A percentile compares a stretch with the other conserved stretches of the same genome.
Evolutionary conservation across 2,797 vertebrate species (phyloP).

Genomic region (Lagocephalus sceleratus): DNA sequence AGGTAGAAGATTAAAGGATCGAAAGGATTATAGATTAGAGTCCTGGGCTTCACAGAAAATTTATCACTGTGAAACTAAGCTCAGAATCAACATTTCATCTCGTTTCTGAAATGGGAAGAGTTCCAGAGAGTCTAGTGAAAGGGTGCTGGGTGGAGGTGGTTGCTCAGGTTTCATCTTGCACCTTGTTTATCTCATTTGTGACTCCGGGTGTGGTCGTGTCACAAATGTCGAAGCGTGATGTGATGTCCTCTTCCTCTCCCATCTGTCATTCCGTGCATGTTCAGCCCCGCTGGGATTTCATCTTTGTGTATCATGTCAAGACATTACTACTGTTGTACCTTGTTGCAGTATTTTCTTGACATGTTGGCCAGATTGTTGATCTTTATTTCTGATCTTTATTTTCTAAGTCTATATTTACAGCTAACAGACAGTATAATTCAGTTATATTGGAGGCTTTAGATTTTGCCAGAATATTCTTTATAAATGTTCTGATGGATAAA

Average conservation of each 20-base stretch:
- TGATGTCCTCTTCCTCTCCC: constrained; percentile 8
- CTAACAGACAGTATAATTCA: constrained; percentile 13
- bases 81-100: too few relatives aligned
- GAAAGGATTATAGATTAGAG: not conserved
- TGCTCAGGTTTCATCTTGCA: constrained; percentile 19
- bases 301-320: constrained; percentile 9
- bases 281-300: too few relatives aligned
- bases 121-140: too few relatives aligned
- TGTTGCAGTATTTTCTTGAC: constrained; percentile 14
- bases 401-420: constrained; percentile 20
- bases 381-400: constrained; percentile 24
- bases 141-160: not conserved
- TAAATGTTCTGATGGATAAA: not conserved
- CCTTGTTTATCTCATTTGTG: constrained; percentile 34
- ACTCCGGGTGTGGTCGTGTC: constrained; percentile 18
- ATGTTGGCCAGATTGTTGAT: constrained; percentile 21
- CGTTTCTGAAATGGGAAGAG: too few relatives aligned
- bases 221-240: constrained; percentile 32
- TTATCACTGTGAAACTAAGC: too few relatives aligned
- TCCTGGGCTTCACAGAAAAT: not conserved
- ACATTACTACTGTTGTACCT: constrained; percentile 27
- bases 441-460: constrained; percentile 62
- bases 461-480: constrained; percentile 1
- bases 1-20: not conserved
- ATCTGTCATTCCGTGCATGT: constrained; percentile 29